Percentiles rank a stretch among this genome's conserved stretches.
These are phyloP conservation scores for Protonemura montana DNA, from an alignment of 2,888 invertebrate species.

Conservation along the genomic window DNA sequence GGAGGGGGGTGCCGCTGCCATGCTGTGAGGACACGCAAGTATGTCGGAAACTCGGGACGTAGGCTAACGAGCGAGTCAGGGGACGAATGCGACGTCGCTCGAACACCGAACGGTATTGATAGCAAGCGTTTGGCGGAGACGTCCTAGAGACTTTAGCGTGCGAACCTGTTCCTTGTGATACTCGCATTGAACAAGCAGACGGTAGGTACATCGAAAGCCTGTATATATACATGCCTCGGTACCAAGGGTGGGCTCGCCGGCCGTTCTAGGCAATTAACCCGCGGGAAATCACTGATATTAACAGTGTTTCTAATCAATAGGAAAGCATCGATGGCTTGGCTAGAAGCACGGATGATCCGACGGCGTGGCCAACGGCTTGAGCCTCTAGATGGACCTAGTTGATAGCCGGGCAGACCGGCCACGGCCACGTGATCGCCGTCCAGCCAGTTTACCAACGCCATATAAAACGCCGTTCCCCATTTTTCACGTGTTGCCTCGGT, in stretches of 20 bases:
- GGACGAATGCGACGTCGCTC: no score
- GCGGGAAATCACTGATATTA: not conserved
- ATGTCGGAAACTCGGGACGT: not conserved
- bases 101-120: not conserved
- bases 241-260: not conserved
- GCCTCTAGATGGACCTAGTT: not conserved
- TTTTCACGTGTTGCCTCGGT: not conserved
- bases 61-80: not conserved
- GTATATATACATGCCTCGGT: not conserved
- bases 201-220: no score
- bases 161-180: not conserved
- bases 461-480: conserved; percentile 25
- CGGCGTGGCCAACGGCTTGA: no score
- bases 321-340: not conserved
- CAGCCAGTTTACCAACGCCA: conserved; percentile 24
- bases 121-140: not conserved
- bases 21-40: not conserved
- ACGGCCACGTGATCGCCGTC: not conserved
- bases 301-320: not conserved
- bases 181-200: not conserved
- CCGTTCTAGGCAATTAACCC: not conserved
- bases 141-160: not conserved
- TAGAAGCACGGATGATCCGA: no score
- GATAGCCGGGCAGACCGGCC: not conserved
- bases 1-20: not conserved